Base-by-base conservation (phyloP, 2,113 vertebrate genomes). In the Psammodynastes pulverulentus region DNA sequence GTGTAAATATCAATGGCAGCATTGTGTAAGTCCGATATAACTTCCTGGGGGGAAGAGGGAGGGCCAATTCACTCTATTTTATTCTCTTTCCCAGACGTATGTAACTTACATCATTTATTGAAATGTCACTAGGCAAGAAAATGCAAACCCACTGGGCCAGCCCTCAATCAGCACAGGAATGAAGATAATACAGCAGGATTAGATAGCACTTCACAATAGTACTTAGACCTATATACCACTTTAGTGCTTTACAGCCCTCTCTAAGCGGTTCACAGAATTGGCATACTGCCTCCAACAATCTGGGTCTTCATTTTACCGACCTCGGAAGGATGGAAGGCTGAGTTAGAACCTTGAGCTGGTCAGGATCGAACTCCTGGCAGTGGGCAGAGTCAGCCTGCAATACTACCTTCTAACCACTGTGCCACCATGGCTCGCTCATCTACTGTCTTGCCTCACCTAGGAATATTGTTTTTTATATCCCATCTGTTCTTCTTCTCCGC, bases 381-480 rank as follows among this genome's bases (percentile, higher is more conserved):
- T 58, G 24, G 24, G 56, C 24, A 58, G 54, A 58, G 56, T 62
- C 9, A 12, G 3, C 9, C 9, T 62, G 56, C 56, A 62, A 62
- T 62, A 62, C 26, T 29, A 26, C 9, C 12, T 29, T 62, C 56
- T 62, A 62, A 62, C 56, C 56, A 62, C 56, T 12, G 56, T 1
- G 26, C 56, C 3, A 62, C 9, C 56, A 62, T n/a, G n/a, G n/a
- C 3, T 0, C n/a, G 58, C 26, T n/a, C 58, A n/a, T 93, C 10
- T 53, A 92, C 88, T 86, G 92, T 86, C 79, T 8, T 84, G 19
- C 91, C 88, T 58, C 87, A 87, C 94, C 88, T 53, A 54, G 24
- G 89, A 90, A 0, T 93, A 43, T 7, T 34, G 92, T 51, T 91
- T 72, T 72, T 49, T 72, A 26, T 90, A 89, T 79, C 10, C 72